These are phyloP conservation scores for Latrodectus elegans DNA, from an alignment of 2,888 invertebrate genomes.

Conservation along the genomic window DNA sequence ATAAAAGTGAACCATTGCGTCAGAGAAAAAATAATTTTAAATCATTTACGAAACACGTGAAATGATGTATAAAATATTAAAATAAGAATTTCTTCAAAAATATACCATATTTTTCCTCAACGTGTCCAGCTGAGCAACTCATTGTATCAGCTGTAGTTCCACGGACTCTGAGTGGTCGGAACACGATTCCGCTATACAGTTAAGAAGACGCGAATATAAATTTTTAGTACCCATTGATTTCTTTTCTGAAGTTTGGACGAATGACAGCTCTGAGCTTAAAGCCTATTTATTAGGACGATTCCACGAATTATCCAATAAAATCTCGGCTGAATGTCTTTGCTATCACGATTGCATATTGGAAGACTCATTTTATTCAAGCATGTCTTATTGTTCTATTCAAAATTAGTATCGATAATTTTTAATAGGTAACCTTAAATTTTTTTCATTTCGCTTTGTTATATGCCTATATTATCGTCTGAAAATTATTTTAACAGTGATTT, in stretches of 20 bases:
- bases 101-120: not conserved
- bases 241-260: not conserved
- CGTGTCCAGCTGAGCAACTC: slow-evolving; percentile 19
- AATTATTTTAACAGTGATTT: no score
- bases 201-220: not conserved
- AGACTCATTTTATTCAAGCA: not conserved
- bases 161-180: not conserved
- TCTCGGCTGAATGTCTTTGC: not conserved
- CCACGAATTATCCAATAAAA: not conserved
- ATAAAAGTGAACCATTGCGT: no score
- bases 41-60: no score
- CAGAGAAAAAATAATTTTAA: no score
- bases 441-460: no score
- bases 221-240: not conserved
- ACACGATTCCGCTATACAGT: not conserved
- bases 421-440: no score
- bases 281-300: not conserved
- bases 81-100: no score
- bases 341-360: not conserved
- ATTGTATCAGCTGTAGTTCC: slow-evolving; percentile 11
- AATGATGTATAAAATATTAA: no score
- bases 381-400: slow-evolving; percentile 1
- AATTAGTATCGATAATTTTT: no score
- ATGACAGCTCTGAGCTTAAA: not conserved
- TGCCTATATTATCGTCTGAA: no score